These are phyloP conservation scores for Drosophila heteroneura DNA, from an alignment of 2,888 invertebrate species.

Conservation along the genomic window DNA sequence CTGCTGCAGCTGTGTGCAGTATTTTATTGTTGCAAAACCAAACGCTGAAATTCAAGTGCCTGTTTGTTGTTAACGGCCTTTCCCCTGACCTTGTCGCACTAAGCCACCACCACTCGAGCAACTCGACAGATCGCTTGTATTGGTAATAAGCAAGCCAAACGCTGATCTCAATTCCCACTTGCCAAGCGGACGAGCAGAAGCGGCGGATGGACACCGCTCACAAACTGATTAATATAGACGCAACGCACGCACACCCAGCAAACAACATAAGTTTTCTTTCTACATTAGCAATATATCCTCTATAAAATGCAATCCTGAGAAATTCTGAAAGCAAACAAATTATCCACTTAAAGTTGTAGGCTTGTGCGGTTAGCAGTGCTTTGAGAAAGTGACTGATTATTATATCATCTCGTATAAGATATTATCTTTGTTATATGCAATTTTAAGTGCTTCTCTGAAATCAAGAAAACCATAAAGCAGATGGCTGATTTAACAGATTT, in stretches of 20 bases:
- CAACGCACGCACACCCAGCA: slow-evolving; percentile 34
- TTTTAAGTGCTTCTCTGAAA: background rate
- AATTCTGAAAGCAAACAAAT: background rate
- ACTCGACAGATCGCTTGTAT: background rate
- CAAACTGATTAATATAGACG: slow-evolving; percentile 54
- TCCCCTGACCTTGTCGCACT: slow-evolving; percentile 62
- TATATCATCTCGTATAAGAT: background rate
- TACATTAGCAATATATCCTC: background rate
- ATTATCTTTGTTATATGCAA: background rate
- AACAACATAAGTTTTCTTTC: slow-evolving; percentile 44
- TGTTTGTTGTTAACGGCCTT: slow-evolving; percentile 45
- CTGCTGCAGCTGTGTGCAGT: slow-evolving; percentile 79
- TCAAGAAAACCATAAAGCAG: background rate
- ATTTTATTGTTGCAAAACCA: slow-evolving; percentile 41
- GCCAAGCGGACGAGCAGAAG: slow-evolving; percentile 50
- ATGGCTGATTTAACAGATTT: background rate
- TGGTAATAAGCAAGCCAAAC: slow-evolving; percentile 13
- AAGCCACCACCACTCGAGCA: background rate
- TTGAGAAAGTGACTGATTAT: background rate
- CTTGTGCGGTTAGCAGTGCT: background rate
- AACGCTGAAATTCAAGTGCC: slow-evolving; percentile 37
- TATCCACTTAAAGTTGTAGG: background rate
- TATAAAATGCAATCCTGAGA: background rate
- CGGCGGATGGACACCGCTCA: slow-evolving; percentile 49
- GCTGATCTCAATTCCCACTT: slow-evolving; percentile 33